phyloP scores from a whole-genome alignment of 2,888 invertebrate species.

The Dyspetes luteomarginatus region DNA sequence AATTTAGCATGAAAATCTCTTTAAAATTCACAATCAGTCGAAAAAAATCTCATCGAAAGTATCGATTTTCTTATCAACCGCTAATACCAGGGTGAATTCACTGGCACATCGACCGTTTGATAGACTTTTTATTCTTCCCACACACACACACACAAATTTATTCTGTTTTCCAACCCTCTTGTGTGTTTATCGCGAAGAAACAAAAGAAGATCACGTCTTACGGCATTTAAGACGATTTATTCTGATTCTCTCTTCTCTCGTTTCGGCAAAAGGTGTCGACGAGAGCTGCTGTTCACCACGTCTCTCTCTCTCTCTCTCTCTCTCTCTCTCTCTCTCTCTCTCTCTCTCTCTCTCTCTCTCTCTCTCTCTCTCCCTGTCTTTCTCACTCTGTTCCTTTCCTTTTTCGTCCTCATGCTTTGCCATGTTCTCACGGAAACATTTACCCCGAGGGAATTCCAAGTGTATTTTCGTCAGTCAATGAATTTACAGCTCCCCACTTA shows the following conservation, averaged over 20 bases:
- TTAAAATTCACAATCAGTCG: not conserved
- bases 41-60: too few species aligned
- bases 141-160: not conserved
- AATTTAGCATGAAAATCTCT: not conserved
- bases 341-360: slow-evolving; percentile 15
- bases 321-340: too few species aligned
- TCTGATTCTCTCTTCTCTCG: slow-evolving; percentile 32
- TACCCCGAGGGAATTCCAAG: slow-evolving; percentile 73
- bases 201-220: slow-evolving; percentile 1
- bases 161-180: not conserved
- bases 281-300: too few species aligned
- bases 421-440: slow-evolving; percentile 34
- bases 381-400: slow-evolving; percentile 1
- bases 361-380: slow-evolving; percentile 29
- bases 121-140: not conserved
- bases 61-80: not conserved
- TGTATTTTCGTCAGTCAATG: slow-evolving; percentile 82
- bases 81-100: not conserved
- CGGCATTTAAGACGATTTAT: slow-evolving; percentile 53
- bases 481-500: slow-evolving; percentile 82
- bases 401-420: slow-evolving; percentile 4
- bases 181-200: not conserved
- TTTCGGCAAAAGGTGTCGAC: slow-evolving; percentile 33
- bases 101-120: too few species aligned
- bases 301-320: too few species aligned